Percentiles rank a stretch among this genome's conserved stretches.
phyloP scores from a whole-genome alignment of 2,113 vertebrate genomes.

The Cheilinus undulatus region DNA sequence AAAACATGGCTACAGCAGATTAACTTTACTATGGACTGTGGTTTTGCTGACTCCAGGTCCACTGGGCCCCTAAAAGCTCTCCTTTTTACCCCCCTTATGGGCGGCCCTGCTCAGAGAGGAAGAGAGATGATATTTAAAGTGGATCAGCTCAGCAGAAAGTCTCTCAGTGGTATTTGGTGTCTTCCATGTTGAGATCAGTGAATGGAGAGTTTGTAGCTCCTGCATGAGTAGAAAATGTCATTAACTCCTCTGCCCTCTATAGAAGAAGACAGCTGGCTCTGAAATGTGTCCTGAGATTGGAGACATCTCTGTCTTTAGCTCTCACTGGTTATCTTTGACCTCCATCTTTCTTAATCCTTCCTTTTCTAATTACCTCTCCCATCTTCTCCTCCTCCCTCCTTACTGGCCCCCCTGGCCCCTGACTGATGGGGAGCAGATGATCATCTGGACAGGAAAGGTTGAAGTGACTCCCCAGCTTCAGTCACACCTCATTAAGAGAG shows the following conservation, averaged over 20 bases:
- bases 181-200: constrained; percentile 65
- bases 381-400: constrained; percentile 29
- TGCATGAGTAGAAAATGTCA: constrained; percentile 68
- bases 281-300: constrained; percentile 41
- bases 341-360: constrained; percentile 65
- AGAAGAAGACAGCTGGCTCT: constrained; percentile 31
- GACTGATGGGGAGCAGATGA: constrained; percentile 70
- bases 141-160: constrained; percentile 51
- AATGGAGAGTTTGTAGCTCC: constrained; percentile 51
- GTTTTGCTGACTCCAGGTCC: no score
- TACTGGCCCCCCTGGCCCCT: constrained; percentile 43
- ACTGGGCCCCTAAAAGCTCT: no score
- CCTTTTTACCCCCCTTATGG: no score
- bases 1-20: no score
- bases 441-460: constrained; percentile 74
- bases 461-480: constrained; percentile 62
- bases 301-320: constrained; percentile 34
- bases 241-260: constrained; percentile 57
- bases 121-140: constrained; percentile 63
- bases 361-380: constrained; percentile 62
- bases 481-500: constrained; percentile 68
- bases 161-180: constrained; percentile 61
- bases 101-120: no score
- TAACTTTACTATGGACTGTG: no score
- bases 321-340: constrained; percentile 66